Evolutionary conservation across 2,113 vertebrate genomes (phyloP), one percentile per base, ranked within the genome.

Genomic region (Rhipidura dahli): DNA sequence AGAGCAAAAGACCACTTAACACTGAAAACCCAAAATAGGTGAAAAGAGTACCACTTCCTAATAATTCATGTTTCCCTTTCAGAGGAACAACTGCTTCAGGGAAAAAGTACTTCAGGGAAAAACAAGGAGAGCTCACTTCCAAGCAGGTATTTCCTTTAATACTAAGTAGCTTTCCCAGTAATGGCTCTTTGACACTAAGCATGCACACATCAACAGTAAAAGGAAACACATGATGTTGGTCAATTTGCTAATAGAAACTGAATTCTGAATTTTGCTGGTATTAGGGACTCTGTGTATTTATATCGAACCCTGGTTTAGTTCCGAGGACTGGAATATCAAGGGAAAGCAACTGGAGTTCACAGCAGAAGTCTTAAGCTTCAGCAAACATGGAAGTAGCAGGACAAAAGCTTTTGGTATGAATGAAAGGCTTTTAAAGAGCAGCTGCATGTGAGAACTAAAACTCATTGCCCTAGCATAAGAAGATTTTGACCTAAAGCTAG

Each of bases 1-100:
- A 86, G 18, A 64, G 49, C 5, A 56, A 33, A 71, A 68, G 23
- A 63, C 12, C 53, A 71, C 14, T 51, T 54, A 72, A 42, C 20
- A 61, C 0, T 37, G 47, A 66, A 79, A 90, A 37, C 13, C 6
- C 49, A 20, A 79, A 47, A 19, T 0, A 57, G 24, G 1, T 86
- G 71, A 37, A 54, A 79, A 63, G 8, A 93, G 1, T 15, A 26
- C 3, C 11, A 26, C 33, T 85, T 71, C 22, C 7, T 61, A 56
- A 17, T 33, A 72, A 70, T 1, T 10, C 12, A 69, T 17, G 9
- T 20, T 53, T 50, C 54, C 23, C 56, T 84, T 78, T 50, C 37
- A 73, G 68, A 70, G 44, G 33, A 78, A 47, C 3, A 84, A 33
- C 10, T 27, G 23, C 19, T 75, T 42, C 20, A 42, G 44, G 24